These are phyloP conservation scores for Ceyx margarethae DNA, from an alignment of 2,113 vertebrate species.

Conservation along the genomic window DNA sequence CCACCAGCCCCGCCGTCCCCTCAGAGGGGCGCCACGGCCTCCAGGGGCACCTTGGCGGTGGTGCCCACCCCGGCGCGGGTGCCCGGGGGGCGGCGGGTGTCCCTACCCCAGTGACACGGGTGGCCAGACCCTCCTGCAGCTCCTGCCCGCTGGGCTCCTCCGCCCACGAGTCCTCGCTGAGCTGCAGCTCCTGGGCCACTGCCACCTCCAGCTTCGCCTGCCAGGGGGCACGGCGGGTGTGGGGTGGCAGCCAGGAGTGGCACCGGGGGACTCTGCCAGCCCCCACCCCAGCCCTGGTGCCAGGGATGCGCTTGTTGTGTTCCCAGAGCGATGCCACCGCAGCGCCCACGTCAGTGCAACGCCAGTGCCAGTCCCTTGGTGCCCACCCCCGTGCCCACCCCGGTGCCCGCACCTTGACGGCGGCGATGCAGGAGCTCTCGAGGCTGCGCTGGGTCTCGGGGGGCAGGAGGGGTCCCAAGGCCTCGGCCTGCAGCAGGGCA, in stretches of 20 bases:
- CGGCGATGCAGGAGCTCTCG: constrained; percentile 66
- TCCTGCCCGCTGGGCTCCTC: neutral
- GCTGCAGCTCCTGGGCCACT: constrained; percentile 15
- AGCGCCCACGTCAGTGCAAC: too few relatives aligned
- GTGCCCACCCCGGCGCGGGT: neutral
- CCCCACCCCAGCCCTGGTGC: neutral
- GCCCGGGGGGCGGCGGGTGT: fast-evolving
- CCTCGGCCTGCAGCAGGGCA: constrained; percentile 50
- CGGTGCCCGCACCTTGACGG: constrained; percentile 58
- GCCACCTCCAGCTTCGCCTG: constrained; percentile 21
- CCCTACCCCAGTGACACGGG: neutral
- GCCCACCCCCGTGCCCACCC: too few relatives aligned
- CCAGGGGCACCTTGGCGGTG: too few relatives aligned
- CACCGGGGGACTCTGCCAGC: neutral
- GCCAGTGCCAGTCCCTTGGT: too few relatives aligned
- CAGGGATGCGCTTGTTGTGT: neutral
- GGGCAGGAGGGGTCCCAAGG: constrained; percentile 66
- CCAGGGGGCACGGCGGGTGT: fast-evolving
- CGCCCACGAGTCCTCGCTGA: constrained; percentile 3
- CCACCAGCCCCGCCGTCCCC: neutral
- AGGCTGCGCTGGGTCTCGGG: constrained; percentile 54
- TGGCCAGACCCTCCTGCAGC: neutral
- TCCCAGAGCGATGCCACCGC: neutral
- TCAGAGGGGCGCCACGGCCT: neutral
- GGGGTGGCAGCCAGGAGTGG: neutral